Evolutionary conservation across 2,888 invertebrate species (phyloP), one percentile per base, ranked within the genome.

Genomic region (Clusia tigrina): DNA sequence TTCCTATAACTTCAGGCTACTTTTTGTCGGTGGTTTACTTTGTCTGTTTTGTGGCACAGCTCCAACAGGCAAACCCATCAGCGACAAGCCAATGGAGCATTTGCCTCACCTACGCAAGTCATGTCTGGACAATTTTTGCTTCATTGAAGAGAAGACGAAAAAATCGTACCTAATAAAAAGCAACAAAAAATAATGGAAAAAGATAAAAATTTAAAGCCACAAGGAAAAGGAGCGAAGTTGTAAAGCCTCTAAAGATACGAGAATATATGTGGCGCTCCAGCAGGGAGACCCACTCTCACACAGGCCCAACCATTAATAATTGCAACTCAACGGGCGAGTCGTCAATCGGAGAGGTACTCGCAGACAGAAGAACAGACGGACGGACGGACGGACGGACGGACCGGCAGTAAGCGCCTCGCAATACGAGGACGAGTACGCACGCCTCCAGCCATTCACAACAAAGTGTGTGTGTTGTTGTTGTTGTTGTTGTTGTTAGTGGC

Each of bases 1-100:
- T 54, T 54, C 32, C 54, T 54, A 54, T 26, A 32, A 26, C 54
- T 54, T 5, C 26, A 32, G 54, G 26, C 54, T 54, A 54, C 54
- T 54, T 26, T 32, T 32, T 32, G 5, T 32, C 12, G 32, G 5
- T 32, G 32, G 12, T 32, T 5, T 32, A 32, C 12, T 32, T 32
- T 32, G 5, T 9, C 12, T 32, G n/a, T n/a, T n/a, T n/a, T 42
- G 3, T n/a, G 48, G 20, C 12, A 17, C 18, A 48, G 20, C 18
- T 32, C 6, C 6, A 6, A 12, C 6, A 2, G 22, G 48, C 18
- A 18, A 20, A 18, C 5, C 48, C 20, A 20, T 18, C 5, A 48
- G 48, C 48, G 22, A 48, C 48, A 48, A 48, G 15, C 18, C 48
- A 22, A 3, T 42, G 15, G 42, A 3, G 9, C 42, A 17, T 42